Evolutionary conservation across 1,140 invertebrate species (phyloP).

Genomic region (Lordiphosa collinella): DNA sequence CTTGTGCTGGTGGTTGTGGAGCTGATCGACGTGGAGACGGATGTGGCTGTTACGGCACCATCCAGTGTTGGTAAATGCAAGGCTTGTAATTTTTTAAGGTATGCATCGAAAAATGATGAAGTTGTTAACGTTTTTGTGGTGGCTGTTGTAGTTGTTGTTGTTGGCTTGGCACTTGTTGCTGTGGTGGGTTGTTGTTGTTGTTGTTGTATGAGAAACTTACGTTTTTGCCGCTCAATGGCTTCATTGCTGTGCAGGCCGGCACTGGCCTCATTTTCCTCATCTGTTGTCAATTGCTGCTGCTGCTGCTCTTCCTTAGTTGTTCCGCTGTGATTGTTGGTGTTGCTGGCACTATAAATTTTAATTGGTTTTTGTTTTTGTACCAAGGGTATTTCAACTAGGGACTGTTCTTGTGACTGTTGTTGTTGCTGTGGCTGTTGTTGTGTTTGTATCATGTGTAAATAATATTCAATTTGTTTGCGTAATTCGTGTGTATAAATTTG

Average conservation of each 20-base stretch:
- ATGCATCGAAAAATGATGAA: conserved; percentile 66
- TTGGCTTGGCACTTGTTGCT: conserved; percentile 27
- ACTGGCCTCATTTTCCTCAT: conserved; percentile 66
- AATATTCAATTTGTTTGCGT: conserved; percentile 78
- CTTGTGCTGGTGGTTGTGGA: conserved; percentile 27
- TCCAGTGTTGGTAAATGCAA: conserved; percentile 64
- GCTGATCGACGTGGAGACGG: conserved; percentile 57
- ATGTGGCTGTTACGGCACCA: conserved; percentile 59
- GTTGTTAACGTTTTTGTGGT: conserved; percentile 37
- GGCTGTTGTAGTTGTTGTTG: conserved; percentile 40
- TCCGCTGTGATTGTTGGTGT: conserved; percentile 30
- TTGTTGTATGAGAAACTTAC: conserved; percentile 70
- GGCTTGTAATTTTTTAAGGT: conserved; percentile 73
- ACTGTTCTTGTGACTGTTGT: conserved; percentile 54
- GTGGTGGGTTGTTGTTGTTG: conserved; percentile 38
- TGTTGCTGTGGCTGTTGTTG: conserved; percentile 60
- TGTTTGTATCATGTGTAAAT: conserved; percentile 69
- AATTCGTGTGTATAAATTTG: conserved; percentile 68
- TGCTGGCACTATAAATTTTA: conserved; percentile 77
- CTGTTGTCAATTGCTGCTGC: conserved; percentile 35
- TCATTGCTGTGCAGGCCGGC: conserved; percentile 76
- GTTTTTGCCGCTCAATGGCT: conserved; percentile 78
- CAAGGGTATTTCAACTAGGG: conserved; percentile 63
- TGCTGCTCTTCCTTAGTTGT: conserved; percentile 35
- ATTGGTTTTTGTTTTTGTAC: conserved; percentile 57